Base-by-base conservation (phyloP, 1,140 invertebrate species). In the Heliconius eleuchia region DNA sequence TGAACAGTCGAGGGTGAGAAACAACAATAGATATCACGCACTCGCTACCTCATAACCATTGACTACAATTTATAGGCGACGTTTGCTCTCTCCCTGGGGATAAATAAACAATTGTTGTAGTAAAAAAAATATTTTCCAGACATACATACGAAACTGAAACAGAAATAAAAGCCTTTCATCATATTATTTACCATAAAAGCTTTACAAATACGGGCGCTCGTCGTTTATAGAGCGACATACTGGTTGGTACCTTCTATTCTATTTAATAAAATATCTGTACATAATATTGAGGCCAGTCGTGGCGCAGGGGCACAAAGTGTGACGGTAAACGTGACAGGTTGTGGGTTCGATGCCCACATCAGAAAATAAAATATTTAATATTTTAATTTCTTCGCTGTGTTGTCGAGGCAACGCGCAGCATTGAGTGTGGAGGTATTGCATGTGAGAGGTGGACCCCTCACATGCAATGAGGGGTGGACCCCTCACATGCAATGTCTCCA, bases 1-100 rank as follows among this genome's bases (percentile, higher is more conserved):
- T 80, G 85, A 84, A 86, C 80, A 79, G 66, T 73, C 46, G 81
- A 78, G 80, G 71, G 79, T 71, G 78, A 46, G 37, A 19, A 79
- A 74, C 77, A 71, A 89, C 86, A 91, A 91, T 88, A 88, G 80
- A 84, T 80, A 85, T 85, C 87, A 91, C 88, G 87, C 84, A 87
- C 83, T 91, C 84, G 83, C 84, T 85, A 86, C 86, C 88, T 89
- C 89, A 88, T 89, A 89, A 88, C 85, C 86, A 87, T 91, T 84
- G 85, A 85, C 85, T 87, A 83, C 80, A 89, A 89, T 91, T 89
- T 88, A 90, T 87, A 86, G 84, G 77, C 80, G 80, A 85, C 85
- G 79, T 87, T 86, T 84, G 86, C 81, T 73, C 81, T 76, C 82
- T 82, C 82, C 76, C 84, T 60, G 78, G 83, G 76, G 85, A 81